Percentiles rank a stretch among this genome's conserved stretches.
These are phyloP conservation scores for Casuarius casuarius DNA, from an alignment of 2,113 vertebrate species.

Conservation along the genomic window DNA sequence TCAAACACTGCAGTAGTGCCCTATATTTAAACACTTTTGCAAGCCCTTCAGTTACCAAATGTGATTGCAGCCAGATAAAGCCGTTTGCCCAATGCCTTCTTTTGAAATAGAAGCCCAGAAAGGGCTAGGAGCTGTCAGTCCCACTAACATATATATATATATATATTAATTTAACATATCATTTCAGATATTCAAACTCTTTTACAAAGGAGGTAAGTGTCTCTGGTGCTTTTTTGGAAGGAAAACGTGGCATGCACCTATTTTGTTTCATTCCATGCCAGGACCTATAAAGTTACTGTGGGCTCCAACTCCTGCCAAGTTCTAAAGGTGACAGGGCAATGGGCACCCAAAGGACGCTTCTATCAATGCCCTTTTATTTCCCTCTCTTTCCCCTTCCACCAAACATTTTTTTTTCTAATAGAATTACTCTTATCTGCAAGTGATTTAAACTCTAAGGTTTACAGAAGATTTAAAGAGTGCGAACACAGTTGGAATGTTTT, in stretches of 20 bases:
- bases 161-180: not conserved
- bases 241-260: constrained; percentile 72
- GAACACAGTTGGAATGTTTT: constrained; percentile 93
- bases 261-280: constrained; percentile 69
- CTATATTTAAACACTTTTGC: not conserved
- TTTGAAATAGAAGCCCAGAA: constrained; percentile 38
- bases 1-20: not conserved
- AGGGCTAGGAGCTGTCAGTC: constrained; percentile 22
- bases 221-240: constrained; percentile 51
- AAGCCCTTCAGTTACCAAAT: not conserved
- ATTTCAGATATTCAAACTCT: constrained; percentile 8
- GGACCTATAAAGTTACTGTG: constrained; percentile 58
- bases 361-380: constrained; percentile 73
- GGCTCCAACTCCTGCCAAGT: constrained; percentile 60
- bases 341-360: constrained; percentile 70
- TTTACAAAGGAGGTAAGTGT: constrained; percentile 60
- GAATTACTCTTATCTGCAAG: constrained; percentile 87
- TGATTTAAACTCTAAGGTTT: constrained; percentile 85
- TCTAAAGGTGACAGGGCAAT: constrained; percentile 51
- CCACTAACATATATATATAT: not conserved
- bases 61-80: not conserved
- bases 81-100: not conserved
- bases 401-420: constrained; percentile 73
- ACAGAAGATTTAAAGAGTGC: constrained; percentile 93
- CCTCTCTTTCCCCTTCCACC: constrained; percentile 49